phyloP scores from a whole-genome alignment of 2,113 vertebrate species.

The Nymphicus hollandicus region DNA sequence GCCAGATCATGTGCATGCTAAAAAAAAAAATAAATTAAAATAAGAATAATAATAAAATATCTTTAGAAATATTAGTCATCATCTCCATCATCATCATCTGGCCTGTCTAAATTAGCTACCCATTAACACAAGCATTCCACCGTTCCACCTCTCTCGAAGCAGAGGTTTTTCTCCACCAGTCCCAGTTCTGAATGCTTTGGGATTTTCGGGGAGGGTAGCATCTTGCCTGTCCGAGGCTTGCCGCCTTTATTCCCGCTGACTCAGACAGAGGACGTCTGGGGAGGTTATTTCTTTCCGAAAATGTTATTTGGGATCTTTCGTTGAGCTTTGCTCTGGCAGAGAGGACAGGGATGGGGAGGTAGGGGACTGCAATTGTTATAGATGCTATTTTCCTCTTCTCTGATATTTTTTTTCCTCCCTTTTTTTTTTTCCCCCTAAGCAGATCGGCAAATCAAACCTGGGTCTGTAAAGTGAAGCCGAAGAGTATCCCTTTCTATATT shows the following conservation, averaged over 20 bases:
- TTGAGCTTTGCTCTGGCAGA: neutral
- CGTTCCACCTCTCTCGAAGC: neutral
- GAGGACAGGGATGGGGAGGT: neutral
- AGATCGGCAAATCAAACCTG: neutral
- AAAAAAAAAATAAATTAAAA: neutral
- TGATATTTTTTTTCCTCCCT: neutral
- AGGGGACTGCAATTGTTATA: neutral
- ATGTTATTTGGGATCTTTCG: neutral
- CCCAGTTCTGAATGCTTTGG: neutral
- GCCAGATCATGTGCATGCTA: neutral
- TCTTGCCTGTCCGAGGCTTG: neutral
- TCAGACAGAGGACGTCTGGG: neutral
- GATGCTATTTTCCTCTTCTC: neutral
- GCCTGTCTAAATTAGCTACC: neutral
- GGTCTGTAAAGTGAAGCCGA: neutral
- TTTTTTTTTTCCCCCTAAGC: accelerated
- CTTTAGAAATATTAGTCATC: neutral
- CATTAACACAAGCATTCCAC: neutral
- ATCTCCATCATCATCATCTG: neutral
- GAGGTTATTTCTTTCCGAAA: neutral
- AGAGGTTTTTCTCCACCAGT: neutral
- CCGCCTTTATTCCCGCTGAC: neutral
- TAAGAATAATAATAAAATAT: too few relatives aligned
- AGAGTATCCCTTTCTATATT: neutral
- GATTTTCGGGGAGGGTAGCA: neutral